Conservation (phyloP, 2,888 invertebrate species). For the Chrysotoxum bicinctum region DNA sequence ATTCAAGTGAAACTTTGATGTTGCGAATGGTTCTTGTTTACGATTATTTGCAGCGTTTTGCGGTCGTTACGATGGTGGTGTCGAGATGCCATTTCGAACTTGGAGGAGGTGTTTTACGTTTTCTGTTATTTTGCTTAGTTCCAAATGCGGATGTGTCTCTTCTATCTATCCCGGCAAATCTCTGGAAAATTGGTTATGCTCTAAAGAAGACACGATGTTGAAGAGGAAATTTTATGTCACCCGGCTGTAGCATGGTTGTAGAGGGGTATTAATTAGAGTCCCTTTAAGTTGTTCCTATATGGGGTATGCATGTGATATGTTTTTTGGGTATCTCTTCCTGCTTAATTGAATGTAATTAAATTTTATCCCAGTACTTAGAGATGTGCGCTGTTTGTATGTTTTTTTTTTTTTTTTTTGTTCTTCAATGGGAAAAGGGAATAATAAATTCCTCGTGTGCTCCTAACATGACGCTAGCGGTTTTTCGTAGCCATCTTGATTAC, state of each 20-base stretch:
- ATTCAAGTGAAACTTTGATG: constrained; percentile 59
- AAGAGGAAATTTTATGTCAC: constrained; percentile 52
- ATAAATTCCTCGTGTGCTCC: constrained; percentile 40
- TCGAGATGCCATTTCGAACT: constrained; percentile 10
- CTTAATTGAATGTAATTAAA: constrained; percentile 69
- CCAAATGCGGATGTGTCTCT: constrained; percentile 39
- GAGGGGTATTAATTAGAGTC: constrained; percentile 69
- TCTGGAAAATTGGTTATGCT: constrained; percentile 36
- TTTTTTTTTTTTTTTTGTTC: not conserved
- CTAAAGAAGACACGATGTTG: not conserved
- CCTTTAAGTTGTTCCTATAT: constrained; percentile 35
- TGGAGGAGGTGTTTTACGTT: constrained; percentile 39
- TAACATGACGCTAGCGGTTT: constrained; percentile 61
- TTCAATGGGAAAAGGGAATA: constrained; percentile 4
- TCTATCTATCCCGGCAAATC: constrained; percentile 23
- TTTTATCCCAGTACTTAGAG: constrained; percentile 61
- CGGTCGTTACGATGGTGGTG: constrained; percentile 16
- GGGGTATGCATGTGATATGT: constrained; percentile 9
- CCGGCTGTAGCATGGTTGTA: constrained; percentile 15
- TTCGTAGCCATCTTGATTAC: constrained; percentile 68
- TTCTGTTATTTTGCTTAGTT: constrained; percentile 19
- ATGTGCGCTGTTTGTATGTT: constrained; percentile 7
- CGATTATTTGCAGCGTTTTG: constrained; percentile 57
- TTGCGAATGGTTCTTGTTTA: constrained; percentile 60
- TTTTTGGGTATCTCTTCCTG: constrained; percentile 29